Evolutionary conservation across 2,888 invertebrate genomes (phyloP).

Genomic region (Luperina nickerlii): DNA sequence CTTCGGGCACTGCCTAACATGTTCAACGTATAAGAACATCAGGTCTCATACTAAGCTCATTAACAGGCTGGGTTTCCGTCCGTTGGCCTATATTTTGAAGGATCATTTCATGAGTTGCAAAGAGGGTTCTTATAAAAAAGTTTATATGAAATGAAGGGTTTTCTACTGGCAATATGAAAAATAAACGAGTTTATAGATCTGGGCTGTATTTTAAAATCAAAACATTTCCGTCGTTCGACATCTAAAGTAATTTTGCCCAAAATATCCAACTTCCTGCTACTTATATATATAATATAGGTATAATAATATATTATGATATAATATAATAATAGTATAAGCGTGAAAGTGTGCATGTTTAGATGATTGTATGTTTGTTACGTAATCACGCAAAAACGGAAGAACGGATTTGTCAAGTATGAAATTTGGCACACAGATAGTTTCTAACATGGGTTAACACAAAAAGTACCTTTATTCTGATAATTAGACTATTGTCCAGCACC

Average conservation of each 20-base stretch:
- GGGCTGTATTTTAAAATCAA: not conserved
- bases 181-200: not conserved
- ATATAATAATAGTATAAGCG: not conserved
- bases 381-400: no score
- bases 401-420: no score
- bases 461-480: no score
- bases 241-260: not conserved
- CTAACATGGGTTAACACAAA: no score
- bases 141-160: not conserved
- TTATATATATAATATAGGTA: no score
- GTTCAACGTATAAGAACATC: conserved; percentile 45
- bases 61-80: conserved; percentile 1
- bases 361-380: no score
- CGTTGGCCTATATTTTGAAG: not conserved
- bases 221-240: not conserved
- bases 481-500: no score
- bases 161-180: not conserved
- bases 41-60: conserved; percentile 22
- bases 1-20: conserved; percentile 43
- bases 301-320: no score
- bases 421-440: no score
- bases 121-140: not conserved
- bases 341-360: not conserved
- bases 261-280: not conserved
- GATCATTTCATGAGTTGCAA: not conserved